Conservation (phyloP, 2,888 invertebrate species). For the Eupithecia subfuscata region DNA sequence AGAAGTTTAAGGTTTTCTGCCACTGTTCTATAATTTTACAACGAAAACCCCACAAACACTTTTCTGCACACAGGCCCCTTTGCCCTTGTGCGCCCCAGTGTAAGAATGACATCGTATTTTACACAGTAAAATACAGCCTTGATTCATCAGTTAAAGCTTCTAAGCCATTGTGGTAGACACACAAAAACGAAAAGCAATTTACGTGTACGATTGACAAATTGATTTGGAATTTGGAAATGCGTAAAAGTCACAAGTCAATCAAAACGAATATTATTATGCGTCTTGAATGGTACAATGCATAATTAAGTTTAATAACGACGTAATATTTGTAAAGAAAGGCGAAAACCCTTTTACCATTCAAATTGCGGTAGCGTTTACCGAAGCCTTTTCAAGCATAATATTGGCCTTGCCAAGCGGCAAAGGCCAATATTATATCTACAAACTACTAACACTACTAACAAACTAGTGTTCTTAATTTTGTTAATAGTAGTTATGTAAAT, state of each 20-base stretch:
- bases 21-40: not conserved
- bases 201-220: not conserved
- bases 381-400: no score
- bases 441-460: no score
- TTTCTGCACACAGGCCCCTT: not conserved
- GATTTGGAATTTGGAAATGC: not conserved
- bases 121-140: slow-evolving; percentile 54
- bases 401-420: no score
- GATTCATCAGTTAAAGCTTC: slow-evolving; percentile 41
- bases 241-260: not conserved
- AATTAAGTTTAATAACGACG: not conserved
- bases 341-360: not conserved
- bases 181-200: not conserved
- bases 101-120: slow-evolving; percentile 63
- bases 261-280: no score
- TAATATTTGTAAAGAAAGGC: not conserved
- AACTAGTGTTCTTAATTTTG: no score
- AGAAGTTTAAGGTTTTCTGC: not conserved
- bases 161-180: not conserved
- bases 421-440: no score
- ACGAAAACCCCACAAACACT: not conserved
- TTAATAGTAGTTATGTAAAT: no score
- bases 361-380: not conserved
- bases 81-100: slow-evolving; percentile 44
- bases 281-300: not conserved